phyloP scores from a whole-genome alignment of 2,797 vertebrate genomes.

The Hafferia zeledoni region DNA sequence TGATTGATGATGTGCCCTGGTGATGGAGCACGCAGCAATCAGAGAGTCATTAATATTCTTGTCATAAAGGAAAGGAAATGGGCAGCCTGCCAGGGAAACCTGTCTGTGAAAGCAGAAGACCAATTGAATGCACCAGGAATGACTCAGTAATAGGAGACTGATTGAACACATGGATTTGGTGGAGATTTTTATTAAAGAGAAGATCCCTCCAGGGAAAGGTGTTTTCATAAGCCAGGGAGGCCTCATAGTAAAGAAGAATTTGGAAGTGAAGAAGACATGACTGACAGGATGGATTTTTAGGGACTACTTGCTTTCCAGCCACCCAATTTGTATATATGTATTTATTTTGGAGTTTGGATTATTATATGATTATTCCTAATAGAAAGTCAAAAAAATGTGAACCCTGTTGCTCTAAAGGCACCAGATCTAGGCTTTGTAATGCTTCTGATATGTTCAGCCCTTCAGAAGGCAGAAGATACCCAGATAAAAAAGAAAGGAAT shows the following conservation, averaged over 20 bases:
- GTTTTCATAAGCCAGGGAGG: neutral
- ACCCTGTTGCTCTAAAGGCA: neutral
- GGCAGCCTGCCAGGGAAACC: neutral
- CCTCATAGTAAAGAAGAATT: neutral
- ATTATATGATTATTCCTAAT: neutral
- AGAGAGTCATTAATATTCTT: constrained; percentile 28
- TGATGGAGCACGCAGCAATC: neutral
- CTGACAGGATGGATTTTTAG: neutral
- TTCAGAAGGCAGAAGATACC: neutral
- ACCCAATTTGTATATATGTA: neutral
- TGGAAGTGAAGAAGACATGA: neutral
- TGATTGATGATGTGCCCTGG: neutral
- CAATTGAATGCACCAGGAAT: neutral
- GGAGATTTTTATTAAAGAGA: neutral
- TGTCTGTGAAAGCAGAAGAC: neutral
- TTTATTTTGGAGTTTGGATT: neutral
- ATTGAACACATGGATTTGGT: neutral
- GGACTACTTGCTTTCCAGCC: neutral
- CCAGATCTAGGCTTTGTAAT: neutral
- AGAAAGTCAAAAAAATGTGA: neutral
- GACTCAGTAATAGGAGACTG: neutral
- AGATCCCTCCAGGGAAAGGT: neutral
- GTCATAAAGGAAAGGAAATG: neutral
- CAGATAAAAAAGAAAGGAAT: neutral
- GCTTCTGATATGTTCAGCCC: neutral